These are phyloP conservation scores for Acrocyrtus sp. DNA, from an alignment of 2,888 invertebrate species.

Conservation along the genomic window DNA sequence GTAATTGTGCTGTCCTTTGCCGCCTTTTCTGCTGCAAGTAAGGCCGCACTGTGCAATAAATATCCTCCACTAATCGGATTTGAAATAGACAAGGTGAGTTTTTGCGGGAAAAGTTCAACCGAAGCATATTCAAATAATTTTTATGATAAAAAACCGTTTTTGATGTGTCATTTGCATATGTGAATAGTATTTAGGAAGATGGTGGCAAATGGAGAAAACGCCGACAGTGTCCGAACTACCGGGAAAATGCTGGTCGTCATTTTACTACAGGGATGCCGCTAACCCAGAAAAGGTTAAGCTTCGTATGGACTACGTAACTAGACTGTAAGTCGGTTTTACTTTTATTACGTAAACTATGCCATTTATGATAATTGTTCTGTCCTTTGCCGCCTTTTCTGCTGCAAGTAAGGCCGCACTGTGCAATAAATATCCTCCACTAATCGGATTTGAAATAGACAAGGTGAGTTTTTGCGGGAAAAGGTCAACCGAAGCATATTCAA, in stretches of 20 bases:
- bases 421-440: conserved; percentile 62
- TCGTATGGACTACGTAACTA: conserved; percentile 64
- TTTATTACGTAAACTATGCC: too few species aligned
- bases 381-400: conserved; percentile 28
- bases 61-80: conserved; percentile 63
- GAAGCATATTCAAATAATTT: not conserved
- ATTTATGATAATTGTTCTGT: conserved; percentile 26
- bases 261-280: conserved; percentile 63
- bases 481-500: too few species aligned
- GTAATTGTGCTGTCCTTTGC: conserved; percentile 25
- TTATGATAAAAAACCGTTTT: not conserved
- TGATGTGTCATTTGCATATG: conserved; percentile 7
- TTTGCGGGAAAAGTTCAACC: not conserved
- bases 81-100: conserved; percentile 62
- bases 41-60: conserved; percentile 59
- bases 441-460: conserved; percentile 63
- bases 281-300: conserved; percentile 64
- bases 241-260: conserved; percentile 64
- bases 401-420: conserved; percentile 54
- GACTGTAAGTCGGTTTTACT: conserved; percentile 62
- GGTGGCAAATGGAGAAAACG: conserved; percentile 64
- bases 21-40: conserved; percentile 36
- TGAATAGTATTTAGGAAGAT: conserved; percentile 63
- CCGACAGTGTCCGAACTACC: conserved; percentile 64
- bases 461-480: conserved; percentile 52